Percentiles rank a stretch among this genome's conserved stretches.
Conservation (phyloP, 1,140 invertebrate species). For the Colletes latitarsis region DNA sequence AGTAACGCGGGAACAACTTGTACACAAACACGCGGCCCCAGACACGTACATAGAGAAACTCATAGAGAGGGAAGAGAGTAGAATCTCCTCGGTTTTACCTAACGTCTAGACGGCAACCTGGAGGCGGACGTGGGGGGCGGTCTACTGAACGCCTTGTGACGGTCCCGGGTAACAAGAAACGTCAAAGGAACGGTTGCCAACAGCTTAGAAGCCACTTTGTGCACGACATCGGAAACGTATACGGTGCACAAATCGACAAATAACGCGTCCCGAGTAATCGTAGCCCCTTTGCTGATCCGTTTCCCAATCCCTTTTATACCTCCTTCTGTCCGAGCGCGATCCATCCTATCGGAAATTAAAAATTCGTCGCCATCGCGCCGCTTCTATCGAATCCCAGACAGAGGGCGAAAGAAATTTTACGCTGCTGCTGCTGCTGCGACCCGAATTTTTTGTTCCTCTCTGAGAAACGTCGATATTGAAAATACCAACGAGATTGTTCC, state of each 20-base stretch:
- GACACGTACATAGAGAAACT: not conserved
- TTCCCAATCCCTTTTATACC: too few species aligned
- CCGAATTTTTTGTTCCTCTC: not conserved
- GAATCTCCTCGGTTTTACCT: conserved; percentile 55
- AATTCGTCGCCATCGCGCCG: not conserved
- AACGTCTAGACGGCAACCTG: conserved; percentile 42
- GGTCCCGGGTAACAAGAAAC: conserved; percentile 30
- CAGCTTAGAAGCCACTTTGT: conserved; percentile 43
- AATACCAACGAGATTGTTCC: conserved; percentile 6
- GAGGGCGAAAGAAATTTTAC: conserved; percentile 4
- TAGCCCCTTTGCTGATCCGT: not conserved
- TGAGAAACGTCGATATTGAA: not conserved
- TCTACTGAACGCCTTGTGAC: conserved; percentile 27
- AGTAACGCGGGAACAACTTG: conserved; percentile 68
- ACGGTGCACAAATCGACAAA: conserved; percentile 32
- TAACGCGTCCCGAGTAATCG: conserved; percentile 18
- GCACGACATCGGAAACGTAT: conserved; percentile 31
- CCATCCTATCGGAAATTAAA: conserved; percentile 13
- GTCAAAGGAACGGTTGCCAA: conserved; percentile 53
- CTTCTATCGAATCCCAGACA: not conserved
- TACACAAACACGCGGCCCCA: conserved; percentile 39
- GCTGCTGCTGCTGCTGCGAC: not conserved
- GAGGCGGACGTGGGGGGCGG: conserved; percentile 15
- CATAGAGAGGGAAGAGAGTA: not conserved
- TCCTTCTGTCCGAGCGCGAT: not conserved